phyloP scores from a whole-genome alignment of 2,888 invertebrate species.

The Oligia latruncula region DNA sequence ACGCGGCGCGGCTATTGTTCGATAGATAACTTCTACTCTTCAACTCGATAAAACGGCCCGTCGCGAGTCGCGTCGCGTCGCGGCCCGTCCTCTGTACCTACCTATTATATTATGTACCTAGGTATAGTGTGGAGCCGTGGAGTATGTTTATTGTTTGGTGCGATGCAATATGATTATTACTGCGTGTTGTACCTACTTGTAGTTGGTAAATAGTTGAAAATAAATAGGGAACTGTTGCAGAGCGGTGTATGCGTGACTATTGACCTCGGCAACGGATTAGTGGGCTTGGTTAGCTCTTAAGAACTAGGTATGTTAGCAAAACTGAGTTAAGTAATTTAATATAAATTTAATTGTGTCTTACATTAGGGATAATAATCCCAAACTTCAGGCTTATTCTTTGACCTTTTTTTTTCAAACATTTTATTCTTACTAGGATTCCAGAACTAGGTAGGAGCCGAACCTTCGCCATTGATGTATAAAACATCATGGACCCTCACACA shows the following conservation, averaged over 20 bases:
- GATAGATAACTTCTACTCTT: constrained; percentile 68
- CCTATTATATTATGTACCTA: not conserved
- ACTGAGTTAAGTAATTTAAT: not conserved
- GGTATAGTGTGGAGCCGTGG: not conserved
- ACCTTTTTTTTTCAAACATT: not conserved
- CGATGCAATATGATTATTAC: constrained; percentile 2
- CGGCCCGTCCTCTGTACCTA: not conserved
- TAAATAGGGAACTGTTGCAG: not conserved
- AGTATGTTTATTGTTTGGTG: constrained; percentile 12
- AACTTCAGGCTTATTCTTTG: not conserved
- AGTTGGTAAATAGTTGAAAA: not conserved
- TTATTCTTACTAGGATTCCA: not conserved
- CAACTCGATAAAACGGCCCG: constrained; percentile 51
- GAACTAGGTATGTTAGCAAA: not conserved
- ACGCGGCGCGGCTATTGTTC: constrained; percentile 70
- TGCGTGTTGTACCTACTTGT: not conserved
- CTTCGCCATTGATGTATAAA: too few relatives aligned
- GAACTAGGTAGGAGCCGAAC: not conserved
- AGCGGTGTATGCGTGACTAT: not conserved
- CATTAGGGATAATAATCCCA: not conserved
- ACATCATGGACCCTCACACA: too few relatives aligned
- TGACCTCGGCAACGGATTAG: not conserved
- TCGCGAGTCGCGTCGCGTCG: constrained; percentile 31
- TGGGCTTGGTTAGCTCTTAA: constrained; percentile 1
- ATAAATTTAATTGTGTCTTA: not conserved